Base-by-base conservation (phyloP, 2,113 vertebrate genomes). In the Callocephalon fimbriatum region DNA sequence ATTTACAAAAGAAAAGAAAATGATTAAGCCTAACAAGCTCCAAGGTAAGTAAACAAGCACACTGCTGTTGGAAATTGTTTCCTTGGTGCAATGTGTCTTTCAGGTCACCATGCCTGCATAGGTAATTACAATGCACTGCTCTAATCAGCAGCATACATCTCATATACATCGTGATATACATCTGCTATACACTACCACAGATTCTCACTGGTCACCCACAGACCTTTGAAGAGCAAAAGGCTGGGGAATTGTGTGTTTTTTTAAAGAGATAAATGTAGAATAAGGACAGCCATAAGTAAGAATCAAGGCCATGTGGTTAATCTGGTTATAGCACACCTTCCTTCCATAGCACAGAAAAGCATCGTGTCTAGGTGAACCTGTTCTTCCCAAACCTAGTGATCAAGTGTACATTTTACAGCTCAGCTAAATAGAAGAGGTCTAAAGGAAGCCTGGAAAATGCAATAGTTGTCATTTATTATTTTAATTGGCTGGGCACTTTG, bases 311-410 rank as follows among this genome's bases (percentile, higher is more conserved):
- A 8, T 4, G 26, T 23, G 4, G 9, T 50, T 87, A 20, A 63
- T 20, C 16, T 58, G 59, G 8, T 14, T 70, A 6, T 4, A 54
- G 18, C 6, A 23, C 6, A 10, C 1, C 6, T 23, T 59, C 40
- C 40, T 76, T 15, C 25, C 10, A 9, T 4, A 45, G 20, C 22
- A 75, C 20, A 67, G 56, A 32, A 51, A 76, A 73, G 4, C 7
- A 13, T n/a, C 0, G 0, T 1, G 1, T 29, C n/a, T 38, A 29
- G 4, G 25, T 50, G 59, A 89, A 26, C 4, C 17, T n/a, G 5
- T 32, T 59, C 25, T 71, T 74, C 22, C 12, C 62, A 86, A 54
- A 26, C 3, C 12, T 21, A 76, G 19, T 18, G n/a, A 17, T 19
- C 11, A 42, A 73, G 35, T 18, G 35, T 10, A 4, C 7, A 2